Base-by-base conservation (phyloP, 35 echinoderm and acorn worm species). In the Diadema setosum region DNA sequence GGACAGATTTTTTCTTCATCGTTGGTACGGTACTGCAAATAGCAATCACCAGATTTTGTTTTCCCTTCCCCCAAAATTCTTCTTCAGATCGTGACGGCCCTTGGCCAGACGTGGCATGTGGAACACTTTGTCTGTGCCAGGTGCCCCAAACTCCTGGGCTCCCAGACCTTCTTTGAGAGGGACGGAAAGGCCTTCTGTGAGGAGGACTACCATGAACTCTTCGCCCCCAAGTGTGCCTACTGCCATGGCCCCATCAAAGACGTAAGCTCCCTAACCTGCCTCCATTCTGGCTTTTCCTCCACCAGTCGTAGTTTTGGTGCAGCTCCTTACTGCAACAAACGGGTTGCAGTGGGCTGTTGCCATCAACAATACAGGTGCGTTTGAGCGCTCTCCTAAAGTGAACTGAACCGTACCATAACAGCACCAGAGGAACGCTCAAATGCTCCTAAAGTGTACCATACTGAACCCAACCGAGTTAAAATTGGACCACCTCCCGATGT, bases 111-210 rank as follows among this genome's bases (percentile, higher is more conserved):
- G 50, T 98, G 92, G 89, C 96, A 98, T 82, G 89, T 92, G 21
- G 96, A 98, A 65, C 96, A 98, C 73, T 98, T 98, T 46, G 89
- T 91, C 29, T 98, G 96, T n/a, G 46, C 65, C 33, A 42, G 90
- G 34, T 98, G 96, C 49, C 81, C 91, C 24, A 32, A 63, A 36
- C 92, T 92, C 58, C 83, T 98, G 14, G 96, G 96, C 31, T 73
- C 92, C 11, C 84, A 91, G 78, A 98, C 91, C 39, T 98, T 98
- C 85, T 98, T 98, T 92, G 96, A 98, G 86, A 43, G 96, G 74
- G 96, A 98, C 17, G 92, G 89, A 3, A 39, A 87, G 63, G 88
- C 96, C 3, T 98, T 83, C 89, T 98, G 96, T 34, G 96, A 98
- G 61, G 84, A 91, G 1, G 92, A 94, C 61, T 98, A 98, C 37